Percentiles rank a stretch among this genome's conserved stretches.
These are phyloP conservation scores for Heliopora coerulea DNA, from an alignment of 92 coral and sea anemone genomes.

Conservation along the genomic window DNA sequence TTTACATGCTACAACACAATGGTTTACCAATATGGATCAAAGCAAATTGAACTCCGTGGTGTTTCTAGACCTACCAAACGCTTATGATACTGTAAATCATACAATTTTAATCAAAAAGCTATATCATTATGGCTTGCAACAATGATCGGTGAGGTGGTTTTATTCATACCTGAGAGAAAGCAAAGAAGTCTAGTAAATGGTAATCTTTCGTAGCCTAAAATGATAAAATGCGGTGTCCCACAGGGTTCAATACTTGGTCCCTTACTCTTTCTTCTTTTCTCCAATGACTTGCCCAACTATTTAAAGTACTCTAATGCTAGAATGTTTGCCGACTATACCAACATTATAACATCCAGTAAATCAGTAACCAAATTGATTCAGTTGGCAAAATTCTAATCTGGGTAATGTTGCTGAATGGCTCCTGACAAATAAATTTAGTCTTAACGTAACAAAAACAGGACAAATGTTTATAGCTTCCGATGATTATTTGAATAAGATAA, in stretches of 20 bases:
- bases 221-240: constrained; percentile 1
- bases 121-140: background rate
- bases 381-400: background rate
- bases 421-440: constrained; percentile 9
- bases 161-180: background rate
- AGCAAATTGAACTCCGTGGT: background rate
- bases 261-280: constrained; percentile 14
- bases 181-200: background rate
- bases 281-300: constrained; percentile 24
- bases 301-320: background rate
- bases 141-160: background rate
- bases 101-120: constrained; percentile 11
- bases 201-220: no score
- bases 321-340: constrained; percentile 38
- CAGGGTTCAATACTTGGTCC: constrained; percentile 21
- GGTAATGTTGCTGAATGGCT: constrained; percentile 23
- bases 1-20: background rate
- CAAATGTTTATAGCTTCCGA: constrained; percentile 26
- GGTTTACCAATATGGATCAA: constrained; percentile 2
- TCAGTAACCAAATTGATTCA: background rate
- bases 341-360: constrained; percentile 2
- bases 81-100: constrained; percentile 17
- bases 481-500: constrained; percentile 1
- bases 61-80: constrained; percentile 14
- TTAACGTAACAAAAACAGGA: constrained; percentile 19